phyloP scores from a whole-genome alignment of 2,113 vertebrate species.

The Sylvicapra grimmia region DNA sequence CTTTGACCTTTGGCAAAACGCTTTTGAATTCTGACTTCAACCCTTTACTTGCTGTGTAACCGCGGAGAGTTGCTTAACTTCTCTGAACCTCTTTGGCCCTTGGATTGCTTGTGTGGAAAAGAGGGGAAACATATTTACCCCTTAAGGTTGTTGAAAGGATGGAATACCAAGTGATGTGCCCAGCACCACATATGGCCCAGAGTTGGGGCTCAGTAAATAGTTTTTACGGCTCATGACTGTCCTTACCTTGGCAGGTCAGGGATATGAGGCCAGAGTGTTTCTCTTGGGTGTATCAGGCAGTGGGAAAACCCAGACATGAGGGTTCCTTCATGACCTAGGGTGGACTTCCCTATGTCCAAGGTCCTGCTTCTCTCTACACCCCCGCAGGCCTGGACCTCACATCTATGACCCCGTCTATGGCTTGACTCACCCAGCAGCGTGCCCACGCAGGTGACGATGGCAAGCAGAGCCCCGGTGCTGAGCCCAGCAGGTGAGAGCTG shows the following conservation, averaged over 20 bases:
- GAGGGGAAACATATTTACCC: neutral
- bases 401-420: neutral
- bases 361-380: neutral
- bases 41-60: neutral
- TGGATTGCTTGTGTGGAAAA: neutral
- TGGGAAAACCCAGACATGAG: neutral
- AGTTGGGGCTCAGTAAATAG: neutral
- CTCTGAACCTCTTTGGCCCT: neutral
- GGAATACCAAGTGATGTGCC: neutral
- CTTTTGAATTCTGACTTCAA: neutral
- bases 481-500: constrained; percentile 85
- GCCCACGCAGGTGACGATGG: constrained; percentile 88
- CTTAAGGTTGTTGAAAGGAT: neutral
- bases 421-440: constrained; percentile 86
- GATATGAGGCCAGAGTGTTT: neutral
- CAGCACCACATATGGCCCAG: neutral
- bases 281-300: neutral
- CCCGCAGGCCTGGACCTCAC: neutral
- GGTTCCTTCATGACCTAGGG: neutral
- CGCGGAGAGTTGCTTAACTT: neutral
- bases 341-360: neutral
- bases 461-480: constrained; percentile 89
- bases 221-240: neutral
- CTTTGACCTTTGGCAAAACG: neutral
- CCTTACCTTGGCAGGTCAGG: neutral